Conservation (phyloP, 2,888 invertebrate genomes). For the Sminthurinus aureus region DNA sequence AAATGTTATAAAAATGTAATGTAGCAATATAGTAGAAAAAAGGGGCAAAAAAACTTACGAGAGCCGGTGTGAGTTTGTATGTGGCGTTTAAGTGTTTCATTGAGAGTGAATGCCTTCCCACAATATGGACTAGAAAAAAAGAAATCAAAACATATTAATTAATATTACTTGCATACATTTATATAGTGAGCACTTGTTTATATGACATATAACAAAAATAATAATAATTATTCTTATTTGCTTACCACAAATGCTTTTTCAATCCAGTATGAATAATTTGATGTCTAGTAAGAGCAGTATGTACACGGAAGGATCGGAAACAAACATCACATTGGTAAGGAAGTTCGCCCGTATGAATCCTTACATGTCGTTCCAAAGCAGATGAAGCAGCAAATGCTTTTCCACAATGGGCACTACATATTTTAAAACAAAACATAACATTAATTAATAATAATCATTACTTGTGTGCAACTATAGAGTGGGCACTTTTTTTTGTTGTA, state of each 20-base stretch:
- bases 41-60: neutral
- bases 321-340: neutral
- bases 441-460: no score
- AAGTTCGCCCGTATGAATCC: neutral
- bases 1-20: no score
- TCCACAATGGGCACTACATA: neutral
- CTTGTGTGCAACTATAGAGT: no score
- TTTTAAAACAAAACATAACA: no score
- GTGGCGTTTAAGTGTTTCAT: neutral
- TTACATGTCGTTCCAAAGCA: neutral
- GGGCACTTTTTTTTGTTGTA: no score
- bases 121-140: neutral
- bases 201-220: no score
- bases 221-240: no score
- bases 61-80: neutral
- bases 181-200: no score
- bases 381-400: neutral
- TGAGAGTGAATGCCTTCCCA: neutral
- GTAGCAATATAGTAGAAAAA: no score
- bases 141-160: no score
- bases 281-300: neutral
- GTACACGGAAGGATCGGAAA: neutral
- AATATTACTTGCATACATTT: no score
- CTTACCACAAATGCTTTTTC: no score
- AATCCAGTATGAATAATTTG: neutral